Conservation (phyloP, 2,113 vertebrate genomes). For the Sander vitreus region DNA sequence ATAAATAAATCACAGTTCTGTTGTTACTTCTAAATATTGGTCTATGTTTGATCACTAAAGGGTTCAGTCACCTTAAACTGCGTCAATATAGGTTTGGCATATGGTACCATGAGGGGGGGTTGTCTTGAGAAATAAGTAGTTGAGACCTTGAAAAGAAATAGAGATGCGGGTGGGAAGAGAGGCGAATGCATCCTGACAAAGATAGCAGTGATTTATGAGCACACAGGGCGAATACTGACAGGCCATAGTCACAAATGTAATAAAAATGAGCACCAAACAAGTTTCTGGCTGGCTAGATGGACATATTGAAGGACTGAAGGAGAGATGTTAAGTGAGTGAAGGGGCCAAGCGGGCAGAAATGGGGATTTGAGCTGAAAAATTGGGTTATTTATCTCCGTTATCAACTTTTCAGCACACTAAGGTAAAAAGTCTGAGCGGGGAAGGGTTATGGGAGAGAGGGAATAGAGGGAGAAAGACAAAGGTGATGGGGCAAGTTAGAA, state of each 20-base stretch:
- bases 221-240: conserved; percentile 12
- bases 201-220: conserved; percentile 43
- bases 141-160: conserved; percentile 23
- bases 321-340: conserved; percentile 38
- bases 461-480: neutral
- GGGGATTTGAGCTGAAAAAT: conserved; percentile 16
- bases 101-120: neutral
- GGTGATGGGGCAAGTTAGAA: neutral
- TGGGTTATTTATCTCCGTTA: conserved; percentile 32
- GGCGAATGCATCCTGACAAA: conserved; percentile 4
- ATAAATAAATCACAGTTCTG: neutral
- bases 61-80: neutral
- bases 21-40: neutral
- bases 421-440: neutral
- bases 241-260: conserved; percentile 39
- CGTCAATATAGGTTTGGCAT: neutral
- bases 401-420: conserved; percentile 18
- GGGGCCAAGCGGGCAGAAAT: conserved; percentile 7
- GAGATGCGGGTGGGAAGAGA: neutral
- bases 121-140: neutral
- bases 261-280: conserved; percentile 22
- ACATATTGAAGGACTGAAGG: conserved; percentile 44
- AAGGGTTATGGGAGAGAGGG: neutral
- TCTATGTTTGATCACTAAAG: neutral
- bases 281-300: conserved; percentile 13